Evolutionary conservation across 2,113 vertebrate species (phyloP).

Genomic region (Equus przewalskii): DNA sequence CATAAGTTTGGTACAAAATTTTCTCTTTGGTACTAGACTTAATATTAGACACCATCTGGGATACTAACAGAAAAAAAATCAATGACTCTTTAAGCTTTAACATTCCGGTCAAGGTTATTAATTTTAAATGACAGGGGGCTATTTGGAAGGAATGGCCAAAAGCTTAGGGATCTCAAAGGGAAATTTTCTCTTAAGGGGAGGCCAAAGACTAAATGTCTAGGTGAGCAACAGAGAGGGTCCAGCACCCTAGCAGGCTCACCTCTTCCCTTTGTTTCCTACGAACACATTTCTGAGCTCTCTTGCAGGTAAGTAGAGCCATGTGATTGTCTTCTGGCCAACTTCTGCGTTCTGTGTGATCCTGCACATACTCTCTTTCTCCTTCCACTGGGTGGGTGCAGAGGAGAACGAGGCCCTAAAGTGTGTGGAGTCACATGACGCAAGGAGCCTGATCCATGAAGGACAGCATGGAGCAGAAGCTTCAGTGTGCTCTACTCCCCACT

Average conservation of each 20-base stretch:
- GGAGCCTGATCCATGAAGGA: neutral
- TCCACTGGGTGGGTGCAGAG: neutral
- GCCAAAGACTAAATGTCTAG: neutral
- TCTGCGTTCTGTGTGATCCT: neutral
- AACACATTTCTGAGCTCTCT: neutral
- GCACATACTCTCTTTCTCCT: neutral
- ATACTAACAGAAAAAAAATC: neutral
- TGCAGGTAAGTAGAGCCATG: neutral
- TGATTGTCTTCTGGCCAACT: neutral
- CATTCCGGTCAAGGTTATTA: neutral
- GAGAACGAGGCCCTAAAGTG: neutral
- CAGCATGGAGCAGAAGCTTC: neutral
- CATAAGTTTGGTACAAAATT: neutral
- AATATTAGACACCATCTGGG: neutral
- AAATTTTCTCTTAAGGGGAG: neutral
- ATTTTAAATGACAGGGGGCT: neutral
- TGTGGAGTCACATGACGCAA: neutral
- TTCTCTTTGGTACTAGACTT: neutral
- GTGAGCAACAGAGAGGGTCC: neutral
- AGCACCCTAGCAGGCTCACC: neutral
- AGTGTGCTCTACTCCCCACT: neutral
- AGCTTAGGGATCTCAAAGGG: neutral
- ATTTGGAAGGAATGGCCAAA: neutral
- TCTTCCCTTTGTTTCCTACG: neutral
- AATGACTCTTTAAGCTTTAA: conserved; percentile 20